phyloP scores from a whole-genome alignment of 2,888 invertebrate species.

The Biston stratarius region DNA sequence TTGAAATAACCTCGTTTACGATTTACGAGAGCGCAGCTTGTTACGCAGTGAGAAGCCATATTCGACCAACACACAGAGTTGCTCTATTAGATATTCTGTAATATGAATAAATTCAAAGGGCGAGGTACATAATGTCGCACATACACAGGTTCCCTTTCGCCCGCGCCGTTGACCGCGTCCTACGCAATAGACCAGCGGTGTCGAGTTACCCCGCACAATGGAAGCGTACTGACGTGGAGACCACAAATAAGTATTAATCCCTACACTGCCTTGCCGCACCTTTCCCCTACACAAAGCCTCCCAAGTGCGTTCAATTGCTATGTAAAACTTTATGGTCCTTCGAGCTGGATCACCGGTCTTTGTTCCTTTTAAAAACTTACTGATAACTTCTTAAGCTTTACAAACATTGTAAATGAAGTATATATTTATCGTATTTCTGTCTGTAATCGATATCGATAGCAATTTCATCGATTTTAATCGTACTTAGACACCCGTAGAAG shows the following conservation, averaged over 20 bases:
- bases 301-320: conserved; percentile 37
- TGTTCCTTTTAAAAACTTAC: conserved; percentile 27
- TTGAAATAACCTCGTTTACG: too few relatives aligned
- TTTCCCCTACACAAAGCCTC: conserved; percentile 36
- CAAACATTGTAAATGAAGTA: conserved; percentile 7
- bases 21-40: background rate
- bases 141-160: conserved; percentile 62
- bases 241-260: conserved; percentile 54
- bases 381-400: conserved; percentile 21
- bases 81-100: too few relatives aligned
- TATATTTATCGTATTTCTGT: conserved; percentile 23
- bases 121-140: conserved; percentile 1
- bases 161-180: conserved; percentile 73
- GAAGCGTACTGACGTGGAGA: conserved; percentile 52
- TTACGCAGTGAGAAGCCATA: background rate
- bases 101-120: background rate
- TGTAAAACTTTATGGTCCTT: conserved; percentile 45
- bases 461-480: conserved; percentile 28
- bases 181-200: conserved; percentile 64
- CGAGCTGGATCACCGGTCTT: conserved; percentile 36
- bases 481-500: conserved; percentile 20
- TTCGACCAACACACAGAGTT: too few relatives aligned
- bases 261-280: conserved; percentile 31
- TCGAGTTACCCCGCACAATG: conserved; percentile 68
- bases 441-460: conserved; percentile 30